Evolutionary conservation across 23 tunicate species (phyloP).

Genomic region (Botrylloides violaceus): DNA sequence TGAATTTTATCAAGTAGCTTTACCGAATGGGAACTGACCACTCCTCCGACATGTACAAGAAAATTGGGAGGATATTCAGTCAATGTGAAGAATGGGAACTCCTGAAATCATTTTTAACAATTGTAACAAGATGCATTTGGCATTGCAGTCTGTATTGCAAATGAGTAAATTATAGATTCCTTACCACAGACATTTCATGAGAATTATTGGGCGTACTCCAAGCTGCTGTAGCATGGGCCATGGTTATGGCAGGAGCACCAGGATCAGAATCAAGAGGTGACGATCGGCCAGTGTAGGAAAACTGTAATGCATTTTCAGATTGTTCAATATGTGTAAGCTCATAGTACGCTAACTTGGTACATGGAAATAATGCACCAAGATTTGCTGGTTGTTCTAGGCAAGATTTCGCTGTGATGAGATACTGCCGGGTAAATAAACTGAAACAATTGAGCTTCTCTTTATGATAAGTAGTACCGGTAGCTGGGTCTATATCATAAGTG

Average conservation of each 20-base stretch:
- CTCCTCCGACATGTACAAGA: conserved; percentile 24
- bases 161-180: no score
- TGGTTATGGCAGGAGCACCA: neutral
- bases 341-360: no score
- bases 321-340: no score
- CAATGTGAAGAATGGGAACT: conserved; percentile 64
- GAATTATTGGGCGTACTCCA: conserved; percentile 5
- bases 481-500: no score
- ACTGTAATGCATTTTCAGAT: conserved; percentile 1
- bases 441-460: no score
- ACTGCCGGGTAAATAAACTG: no score
- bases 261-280: conserved; percentile 18
- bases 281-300: conserved; percentile 1
- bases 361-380: no score
- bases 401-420: no score
- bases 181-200: neutral
- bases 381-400: no score
- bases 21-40: conserved; percentile 63
- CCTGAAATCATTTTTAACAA: conserved; percentile 23
- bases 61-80: conserved; percentile 33
- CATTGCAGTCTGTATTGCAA: no score
- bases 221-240: neutral
- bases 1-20: conserved; percentile 81
- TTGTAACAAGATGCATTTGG: neutral
- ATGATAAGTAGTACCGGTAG: no score